Evolutionary conservation across 2,797 vertebrate genomes (phyloP), one percentile per base, ranked within the genome.

Genomic region (Gobio occitaniae): DNA sequence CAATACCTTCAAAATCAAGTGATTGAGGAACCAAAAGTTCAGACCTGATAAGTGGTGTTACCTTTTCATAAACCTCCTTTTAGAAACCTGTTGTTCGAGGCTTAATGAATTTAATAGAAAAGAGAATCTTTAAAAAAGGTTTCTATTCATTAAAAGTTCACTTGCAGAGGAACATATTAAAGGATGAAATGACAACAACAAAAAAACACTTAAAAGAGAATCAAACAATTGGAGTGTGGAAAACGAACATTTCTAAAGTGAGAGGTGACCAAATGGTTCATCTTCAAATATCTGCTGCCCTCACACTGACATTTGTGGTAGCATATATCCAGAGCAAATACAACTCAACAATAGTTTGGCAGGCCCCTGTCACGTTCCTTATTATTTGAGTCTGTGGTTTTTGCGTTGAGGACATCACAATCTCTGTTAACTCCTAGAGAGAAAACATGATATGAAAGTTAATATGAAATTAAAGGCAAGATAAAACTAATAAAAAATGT

Each of bases 181-280:
- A 81, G 25, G 76, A 74, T 47, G 77, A 65, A 47, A 41, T 75
- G 77, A 56, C 25, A 25, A 25, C 25, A 71, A 87, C 41, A 82
- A 56, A 74, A 77, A 44, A 8, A 68, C 17, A 41, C 32, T 78
- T 15, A 76, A 83, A 52, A 82, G 56, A 48, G 52, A 68, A 82
- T 91, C 91, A 94, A 94, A 88, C 93, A 92, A 88, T 92, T 84
- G 76, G 93, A 94, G 89, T 91, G 91, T 69, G 92, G 91, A 85
- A 94, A 95, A n/a, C 93, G 89, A 91, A 94, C 89, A 90, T 89
- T 92, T 91, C 94, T 91, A 80, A 93, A 94, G 89, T 94, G 91
- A 88, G 90, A 93, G 15, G 90, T 93, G 71, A 91, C 90, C 76
- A 92, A 93, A 68, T 91, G 93, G 86, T 94, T 94, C 93, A 93